These are phyloP conservation scores for Odontamblyopus lacepedii DNA, from an alignment of 2,797 vertebrate species.

Conservation along the genomic window DNA sequence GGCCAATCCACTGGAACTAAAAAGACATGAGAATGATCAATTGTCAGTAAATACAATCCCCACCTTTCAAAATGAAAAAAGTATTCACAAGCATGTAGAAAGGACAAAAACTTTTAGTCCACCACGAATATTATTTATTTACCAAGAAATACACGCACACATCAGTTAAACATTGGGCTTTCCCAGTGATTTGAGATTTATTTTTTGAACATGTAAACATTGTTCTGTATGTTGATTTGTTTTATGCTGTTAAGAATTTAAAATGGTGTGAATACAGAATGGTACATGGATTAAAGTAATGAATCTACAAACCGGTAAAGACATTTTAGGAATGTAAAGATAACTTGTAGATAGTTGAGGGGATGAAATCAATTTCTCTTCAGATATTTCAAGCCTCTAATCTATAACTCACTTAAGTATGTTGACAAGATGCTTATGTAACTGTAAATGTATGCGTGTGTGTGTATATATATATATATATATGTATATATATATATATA, in stretches of 20 bases:
- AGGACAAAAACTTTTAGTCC: not conserved
- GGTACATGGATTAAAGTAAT: not conserved
- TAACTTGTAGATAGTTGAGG: not conserved
- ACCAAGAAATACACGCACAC: not conserved
- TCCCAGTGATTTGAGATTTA: not conserved
- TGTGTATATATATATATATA: no score
- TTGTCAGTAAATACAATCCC: slow-evolving; percentile 19
- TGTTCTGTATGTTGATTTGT: slow-evolving; percentile 32
- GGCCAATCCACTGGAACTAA: slow-evolving; percentile 79
- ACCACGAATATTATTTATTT: no score
- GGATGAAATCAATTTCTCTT: not conserved
- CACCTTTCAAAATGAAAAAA: not conserved
- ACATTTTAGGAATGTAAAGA: not conserved
- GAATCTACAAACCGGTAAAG: not conserved
- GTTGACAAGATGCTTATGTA: no score
- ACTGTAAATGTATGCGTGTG: no score
- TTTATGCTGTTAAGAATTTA: not conserved
- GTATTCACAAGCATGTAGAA: not conserved
- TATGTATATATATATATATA: no score
- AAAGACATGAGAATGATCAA: slow-evolving; percentile 59
- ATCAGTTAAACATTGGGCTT: not conserved
- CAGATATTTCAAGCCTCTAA: not conserved
- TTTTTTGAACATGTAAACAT: not conserved
- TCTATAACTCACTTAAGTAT: not conserved
- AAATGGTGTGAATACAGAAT: not conserved